Conservation (phyloP, 2,797 vertebrate genomes). For the Megalops cyprinoides region DNA sequence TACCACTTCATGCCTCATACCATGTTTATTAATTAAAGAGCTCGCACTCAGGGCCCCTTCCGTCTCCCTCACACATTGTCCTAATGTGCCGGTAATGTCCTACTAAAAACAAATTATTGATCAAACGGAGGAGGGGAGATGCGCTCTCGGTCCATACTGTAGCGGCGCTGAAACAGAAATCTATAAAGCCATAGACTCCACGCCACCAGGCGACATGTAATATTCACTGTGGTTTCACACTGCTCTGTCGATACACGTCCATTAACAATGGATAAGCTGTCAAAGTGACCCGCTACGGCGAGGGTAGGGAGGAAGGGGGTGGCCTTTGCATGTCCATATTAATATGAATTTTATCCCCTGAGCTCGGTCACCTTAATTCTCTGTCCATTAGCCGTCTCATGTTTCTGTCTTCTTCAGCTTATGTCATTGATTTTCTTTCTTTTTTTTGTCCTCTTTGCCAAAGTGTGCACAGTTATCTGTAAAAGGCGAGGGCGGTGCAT, state of each 20-base stretch:
- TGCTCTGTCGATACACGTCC: conserved; percentile 86
- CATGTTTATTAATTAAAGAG: conserved; percentile 61
- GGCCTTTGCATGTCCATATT: conserved; percentile 76
- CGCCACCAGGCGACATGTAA: conserved; percentile 76
- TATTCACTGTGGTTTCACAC: conserved; percentile 80
- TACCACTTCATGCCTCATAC: conserved; percentile 27
- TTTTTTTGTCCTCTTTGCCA: conserved; percentile 49
- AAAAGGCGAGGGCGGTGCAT: conserved; percentile 56
- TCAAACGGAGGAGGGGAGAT: conserved; percentile 65
- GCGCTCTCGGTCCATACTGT: conserved; percentile 57
- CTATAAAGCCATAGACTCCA: conserved; percentile 66
- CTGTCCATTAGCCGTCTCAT: conserved; percentile 82
- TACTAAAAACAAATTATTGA: conserved; percentile 76
- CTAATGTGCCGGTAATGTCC: conserved; percentile 76
- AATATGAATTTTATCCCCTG: conserved; percentile 83
- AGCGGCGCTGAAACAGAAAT: conserved; percentile 73
- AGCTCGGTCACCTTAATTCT: conserved; percentile 71
- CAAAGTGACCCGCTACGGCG: conserved; percentile 58
- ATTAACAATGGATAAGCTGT: conserved; percentile 84
- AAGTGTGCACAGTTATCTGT: conserved; percentile 66
- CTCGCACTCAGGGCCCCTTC: conserved; percentile 58
- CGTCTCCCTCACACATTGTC: conserved; percentile 68
- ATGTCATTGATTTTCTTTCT: conserved; percentile 80
- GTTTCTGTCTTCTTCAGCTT: conserved; percentile 79
- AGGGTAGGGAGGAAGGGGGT: conserved; percentile 54